These are phyloP conservation scores for Dascillus cervinus DNA, from an alignment of 2,888 invertebrate genomes.

Conservation along the genomic window DNA sequence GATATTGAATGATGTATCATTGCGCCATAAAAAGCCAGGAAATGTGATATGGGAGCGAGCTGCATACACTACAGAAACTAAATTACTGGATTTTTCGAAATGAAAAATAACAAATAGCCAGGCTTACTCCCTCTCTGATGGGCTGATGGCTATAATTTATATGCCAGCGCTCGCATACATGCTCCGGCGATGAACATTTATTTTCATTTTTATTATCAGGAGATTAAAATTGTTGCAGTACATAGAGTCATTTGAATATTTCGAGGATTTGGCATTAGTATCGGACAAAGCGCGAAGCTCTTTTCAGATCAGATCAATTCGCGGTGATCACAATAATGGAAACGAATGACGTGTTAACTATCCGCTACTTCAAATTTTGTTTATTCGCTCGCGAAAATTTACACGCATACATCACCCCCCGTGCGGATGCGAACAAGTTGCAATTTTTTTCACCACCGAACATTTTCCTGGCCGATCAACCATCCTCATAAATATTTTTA, in stretches of 20 bases:
- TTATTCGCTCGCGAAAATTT: too few species aligned
- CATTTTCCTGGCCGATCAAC: too few species aligned
- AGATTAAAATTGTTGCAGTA: constrained; percentile 45
- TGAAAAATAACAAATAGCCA: constrained; percentile 46
- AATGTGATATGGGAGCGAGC: constrained; percentile 43
- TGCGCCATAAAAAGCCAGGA: constrained; percentile 46
- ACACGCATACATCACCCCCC: too few species aligned
- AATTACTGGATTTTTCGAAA: constrained; percentile 46
- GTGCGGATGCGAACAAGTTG: too few species aligned
- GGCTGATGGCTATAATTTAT: constrained; percentile 45
- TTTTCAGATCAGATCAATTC: constrained; percentile 8
- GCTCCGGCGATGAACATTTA: constrained; percentile 43
- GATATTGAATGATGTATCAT: constrained; percentile 48
- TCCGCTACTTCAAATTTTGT: too few species aligned
- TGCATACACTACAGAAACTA: constrained; percentile 43
- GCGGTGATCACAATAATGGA: too few species aligned
- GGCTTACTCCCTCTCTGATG: constrained; percentile 42
- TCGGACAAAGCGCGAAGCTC: constrained; percentile 23
- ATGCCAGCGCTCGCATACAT: constrained; percentile 32
- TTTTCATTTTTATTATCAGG: constrained; percentile 46
- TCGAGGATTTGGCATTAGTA: constrained; percentile 30
- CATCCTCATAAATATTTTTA: too few species aligned
- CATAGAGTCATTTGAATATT: constrained; percentile 39
- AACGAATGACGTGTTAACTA: too few species aligned
- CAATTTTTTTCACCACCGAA: too few species aligned